Percentiles rank a stretch among this genome's conserved stretches.
These are phyloP conservation scores for Lasioglossum albipes DNA, from an alignment of 1,140 invertebrate genomes.

Conservation along the genomic window DNA sequence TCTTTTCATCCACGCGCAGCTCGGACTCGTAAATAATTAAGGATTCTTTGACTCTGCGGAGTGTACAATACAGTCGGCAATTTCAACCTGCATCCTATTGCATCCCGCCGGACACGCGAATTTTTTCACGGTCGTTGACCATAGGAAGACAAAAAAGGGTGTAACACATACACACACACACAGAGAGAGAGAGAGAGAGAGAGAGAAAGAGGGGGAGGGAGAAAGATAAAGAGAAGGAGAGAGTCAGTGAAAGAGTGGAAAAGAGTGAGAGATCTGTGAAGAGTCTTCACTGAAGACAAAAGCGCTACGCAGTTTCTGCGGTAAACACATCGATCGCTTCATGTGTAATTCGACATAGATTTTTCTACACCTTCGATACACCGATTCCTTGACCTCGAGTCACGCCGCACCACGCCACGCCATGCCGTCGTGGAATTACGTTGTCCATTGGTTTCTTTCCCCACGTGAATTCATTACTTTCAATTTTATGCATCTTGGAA, in stretches of 20 bases:
- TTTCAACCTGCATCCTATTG: slow-evolving; percentile 20
- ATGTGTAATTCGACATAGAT: background rate
- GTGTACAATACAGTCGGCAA: slow-evolving; percentile 9
- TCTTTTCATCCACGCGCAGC: too few species aligned
- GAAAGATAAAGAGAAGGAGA: background rate
- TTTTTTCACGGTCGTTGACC: slow-evolving; percentile 49
- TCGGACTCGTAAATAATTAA: background rate
- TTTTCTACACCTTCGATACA: background rate
- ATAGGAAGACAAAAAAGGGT: background rate
- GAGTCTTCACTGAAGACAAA: slow-evolving; percentile 20
- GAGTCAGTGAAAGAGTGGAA: background rate
- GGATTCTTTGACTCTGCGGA: background rate
- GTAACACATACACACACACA: background rate
- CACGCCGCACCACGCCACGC: too few species aligned
- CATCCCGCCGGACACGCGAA: slow-evolving; percentile 21
- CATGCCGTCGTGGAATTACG: background rate
- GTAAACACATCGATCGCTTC: slow-evolving; percentile 24
- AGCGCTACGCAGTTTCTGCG: slow-evolving; percentile 28
- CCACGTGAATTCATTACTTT: background rate
- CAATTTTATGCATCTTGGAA: background rate
- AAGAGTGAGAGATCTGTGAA: slow-evolving; percentile 7
- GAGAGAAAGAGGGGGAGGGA: background rate
- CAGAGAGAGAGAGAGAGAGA: background rate
- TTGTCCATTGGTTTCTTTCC: background rate
- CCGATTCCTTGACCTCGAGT: background rate